Evolutionary conservation across 2,113 vertebrate genomes (phyloP).

Genomic region (Turnix velox): DNA sequence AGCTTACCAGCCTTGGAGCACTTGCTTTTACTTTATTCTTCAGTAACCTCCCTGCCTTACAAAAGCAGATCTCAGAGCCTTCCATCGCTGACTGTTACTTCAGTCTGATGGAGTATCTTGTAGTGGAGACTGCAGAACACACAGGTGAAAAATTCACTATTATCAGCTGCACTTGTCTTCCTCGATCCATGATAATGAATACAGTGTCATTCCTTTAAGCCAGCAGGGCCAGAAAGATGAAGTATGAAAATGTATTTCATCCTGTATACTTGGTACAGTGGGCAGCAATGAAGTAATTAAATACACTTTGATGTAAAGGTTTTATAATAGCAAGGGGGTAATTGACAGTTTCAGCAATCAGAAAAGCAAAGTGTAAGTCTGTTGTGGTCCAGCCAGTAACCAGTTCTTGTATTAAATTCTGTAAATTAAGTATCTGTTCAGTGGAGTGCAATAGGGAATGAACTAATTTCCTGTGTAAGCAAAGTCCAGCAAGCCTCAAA

Average conservation of each 20-base stretch:
- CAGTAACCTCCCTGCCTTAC: background rate
- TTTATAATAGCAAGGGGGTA: background rate
- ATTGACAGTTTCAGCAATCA: background rate
- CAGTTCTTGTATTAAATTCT: background rate
- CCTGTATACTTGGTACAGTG: background rate
- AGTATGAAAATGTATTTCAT: background rate
- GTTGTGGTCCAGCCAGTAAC: background rate
- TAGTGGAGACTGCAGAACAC: background rate
- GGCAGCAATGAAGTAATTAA: background rate
- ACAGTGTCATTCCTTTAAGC: background rate
- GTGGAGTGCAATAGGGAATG: background rate
- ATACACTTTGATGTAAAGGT: background rate
- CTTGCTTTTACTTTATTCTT: background rate
- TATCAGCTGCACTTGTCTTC: background rate
- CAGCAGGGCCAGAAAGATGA: background rate
- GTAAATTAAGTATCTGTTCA: background rate
- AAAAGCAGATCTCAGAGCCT: background rate
- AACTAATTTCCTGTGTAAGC: background rate
- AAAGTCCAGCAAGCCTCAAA: background rate
- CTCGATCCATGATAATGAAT: background rate
- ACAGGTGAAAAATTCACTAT: background rate
- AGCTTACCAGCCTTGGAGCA: background rate
- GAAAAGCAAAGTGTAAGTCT: background rate
- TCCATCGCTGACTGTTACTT: background rate
- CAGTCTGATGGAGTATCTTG: background rate